Conservation (phyloP, 2,888 invertebrate species). For the Malachius bipustulatus region DNA sequence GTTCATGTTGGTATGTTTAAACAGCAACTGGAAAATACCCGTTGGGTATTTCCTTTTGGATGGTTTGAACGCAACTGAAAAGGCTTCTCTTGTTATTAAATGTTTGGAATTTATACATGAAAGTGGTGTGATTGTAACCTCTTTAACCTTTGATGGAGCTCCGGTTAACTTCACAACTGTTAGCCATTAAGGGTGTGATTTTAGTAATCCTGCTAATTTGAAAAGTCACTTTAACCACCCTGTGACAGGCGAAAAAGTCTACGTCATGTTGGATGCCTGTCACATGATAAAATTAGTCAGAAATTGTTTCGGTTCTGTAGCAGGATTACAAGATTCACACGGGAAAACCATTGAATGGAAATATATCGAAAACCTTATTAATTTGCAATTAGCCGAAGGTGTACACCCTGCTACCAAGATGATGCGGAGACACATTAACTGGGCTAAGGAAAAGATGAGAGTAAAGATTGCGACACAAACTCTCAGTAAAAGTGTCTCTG, state of each 20-base stretch:
- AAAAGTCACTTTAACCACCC: slow-evolving; percentile 16
- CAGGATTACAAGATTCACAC: no score
- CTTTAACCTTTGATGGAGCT: slow-evolving; percentile 20
- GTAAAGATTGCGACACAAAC: no score
- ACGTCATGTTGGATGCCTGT: background rate
- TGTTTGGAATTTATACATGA: slow-evolving; percentile 18
- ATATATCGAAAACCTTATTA: no score
- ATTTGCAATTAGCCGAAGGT: slow-evolving; percentile 5
- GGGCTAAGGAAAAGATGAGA: slow-evolving; percentile 16
- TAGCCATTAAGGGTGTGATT: slow-evolving; percentile 15
- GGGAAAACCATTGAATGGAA: no score
- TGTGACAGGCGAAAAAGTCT: no score
- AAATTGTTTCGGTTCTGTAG: no score
- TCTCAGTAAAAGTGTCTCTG: slow-evolving; percentile 16
- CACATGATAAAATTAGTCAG: no score
- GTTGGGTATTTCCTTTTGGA: slow-evolving; percentile 19
- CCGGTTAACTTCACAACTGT: slow-evolving; percentile 17
- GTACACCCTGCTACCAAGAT: slow-evolving; percentile 16
- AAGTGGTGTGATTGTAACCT: slow-evolving; percentile 15
- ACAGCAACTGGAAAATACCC: slow-evolving; percentile 19
- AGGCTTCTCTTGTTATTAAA: slow-evolving; percentile 16
- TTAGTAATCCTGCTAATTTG: slow-evolving; percentile 9
- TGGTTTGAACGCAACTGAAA: slow-evolving; percentile 16
- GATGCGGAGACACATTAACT: slow-evolving; percentile 15
- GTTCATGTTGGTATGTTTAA: slow-evolving; percentile 17